phyloP scores from a whole-genome alignment of 1,140 invertebrate genomes.

The Lepidurus apus region DNA sequence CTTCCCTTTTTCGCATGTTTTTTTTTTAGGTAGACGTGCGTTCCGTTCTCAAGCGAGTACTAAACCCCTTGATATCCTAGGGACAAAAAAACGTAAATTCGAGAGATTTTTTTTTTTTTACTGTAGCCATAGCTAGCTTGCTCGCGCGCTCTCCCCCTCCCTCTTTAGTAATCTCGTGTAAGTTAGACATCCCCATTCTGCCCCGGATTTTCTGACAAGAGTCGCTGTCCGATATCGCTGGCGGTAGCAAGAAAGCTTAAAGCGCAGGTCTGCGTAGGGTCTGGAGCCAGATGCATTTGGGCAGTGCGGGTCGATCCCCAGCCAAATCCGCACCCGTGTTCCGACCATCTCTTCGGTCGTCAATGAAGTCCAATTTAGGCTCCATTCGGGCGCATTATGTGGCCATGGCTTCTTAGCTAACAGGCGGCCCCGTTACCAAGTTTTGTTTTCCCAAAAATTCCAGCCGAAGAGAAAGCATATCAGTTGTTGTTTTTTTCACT shows the following conservation, averaged over 20 bases:
- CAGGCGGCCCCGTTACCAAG: neutral
- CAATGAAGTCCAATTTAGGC: slow-evolving; percentile 18
- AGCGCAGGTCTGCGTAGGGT: neutral
- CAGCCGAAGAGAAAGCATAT: neutral
- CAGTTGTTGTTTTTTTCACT: neutral
- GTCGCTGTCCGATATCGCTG: neutral
- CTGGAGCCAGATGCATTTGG: slow-evolving; percentile 9
- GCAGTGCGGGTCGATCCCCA: slow-evolving; percentile 16
- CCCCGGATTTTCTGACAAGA: neutral
- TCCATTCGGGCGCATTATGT: neutral
- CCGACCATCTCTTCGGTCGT: neutral
- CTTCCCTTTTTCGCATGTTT: neutral
- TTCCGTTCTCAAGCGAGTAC: neutral
- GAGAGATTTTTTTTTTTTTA: neutral
- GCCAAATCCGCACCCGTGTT: slow-evolving; percentile 13
- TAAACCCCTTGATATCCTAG: neutral
- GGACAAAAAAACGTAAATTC: neutral
- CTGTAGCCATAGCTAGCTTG: neutral
- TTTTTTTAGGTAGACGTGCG: neutral
- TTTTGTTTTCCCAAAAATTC: neutral
- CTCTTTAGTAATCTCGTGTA: neutral
- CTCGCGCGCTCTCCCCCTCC: neutral
- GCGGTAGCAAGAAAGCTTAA: neutral
- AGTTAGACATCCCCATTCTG: slow-evolving; percentile 18
- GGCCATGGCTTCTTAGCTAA: slow-evolving; percentile 14